Percentiles rank a stretch among this genome's conserved stretches.
Conservation (phyloP, 2,888 invertebrate species). For the Trichacis sp. region DNA sequence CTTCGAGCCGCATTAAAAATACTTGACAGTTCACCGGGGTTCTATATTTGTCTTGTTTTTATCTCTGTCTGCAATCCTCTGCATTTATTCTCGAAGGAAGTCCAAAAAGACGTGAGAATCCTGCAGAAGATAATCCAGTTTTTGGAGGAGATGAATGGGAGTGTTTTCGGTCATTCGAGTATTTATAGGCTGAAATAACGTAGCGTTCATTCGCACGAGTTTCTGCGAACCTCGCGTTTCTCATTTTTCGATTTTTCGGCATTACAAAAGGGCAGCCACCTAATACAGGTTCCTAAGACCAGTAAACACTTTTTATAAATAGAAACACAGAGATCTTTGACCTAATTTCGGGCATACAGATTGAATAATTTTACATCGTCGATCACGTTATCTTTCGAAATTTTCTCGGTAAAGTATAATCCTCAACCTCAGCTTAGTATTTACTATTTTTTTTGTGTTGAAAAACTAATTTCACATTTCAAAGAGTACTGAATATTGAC, state of each 20-base stretch:
- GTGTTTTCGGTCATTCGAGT: background rate
- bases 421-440: too few relatives aligned
- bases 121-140: background rate
- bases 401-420: too few relatives aligned
- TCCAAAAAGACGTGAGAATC: background rate
- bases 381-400: too few relatives aligned
- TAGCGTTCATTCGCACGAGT: background rate
- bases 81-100: background rate
- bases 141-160: background rate
- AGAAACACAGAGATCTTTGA: slow-evolving; percentile 3
- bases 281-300: background rate
- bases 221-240: slow-evolving; percentile 1
- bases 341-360: slow-evolving; percentile 6
- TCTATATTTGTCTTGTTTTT: slow-evolving; percentile 1
- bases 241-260: background rate
- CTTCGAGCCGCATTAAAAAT: background rate
- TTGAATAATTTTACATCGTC: too few relatives aligned
- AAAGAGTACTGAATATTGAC: too few relatives aligned
- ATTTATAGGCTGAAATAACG: background rate
- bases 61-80: background rate
- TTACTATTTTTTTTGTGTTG: too few relatives aligned
- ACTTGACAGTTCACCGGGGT: background rate
- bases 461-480: too few relatives aligned
- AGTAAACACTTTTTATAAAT: slow-evolving; percentile 1
- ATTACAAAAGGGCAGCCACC: slow-evolving; percentile 3